Conservation (phyloP, 2,797 vertebrate species). For the Alauda arvensis region DNA sequence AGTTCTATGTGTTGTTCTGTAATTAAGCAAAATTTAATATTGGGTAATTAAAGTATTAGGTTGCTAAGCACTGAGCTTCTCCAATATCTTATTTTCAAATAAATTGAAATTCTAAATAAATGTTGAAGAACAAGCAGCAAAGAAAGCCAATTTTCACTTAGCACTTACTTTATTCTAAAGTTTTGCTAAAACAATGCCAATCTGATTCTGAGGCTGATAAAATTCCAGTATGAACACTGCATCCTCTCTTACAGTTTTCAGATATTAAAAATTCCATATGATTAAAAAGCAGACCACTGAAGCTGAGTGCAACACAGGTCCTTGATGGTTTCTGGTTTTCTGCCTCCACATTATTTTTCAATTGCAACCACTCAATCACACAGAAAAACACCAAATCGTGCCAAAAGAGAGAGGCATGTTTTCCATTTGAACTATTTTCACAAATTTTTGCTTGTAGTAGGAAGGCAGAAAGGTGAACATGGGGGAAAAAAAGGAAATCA, state of each 20-base stretch:
- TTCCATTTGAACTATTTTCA: not conserved
- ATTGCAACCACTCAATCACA: not conserved
- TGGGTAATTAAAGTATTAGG: constrained; percentile 6
- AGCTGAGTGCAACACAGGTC: not conserved
- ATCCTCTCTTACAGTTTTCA: not conserved
- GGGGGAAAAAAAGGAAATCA: not conserved
- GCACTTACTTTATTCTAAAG: not conserved
- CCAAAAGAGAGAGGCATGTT: not conserved
- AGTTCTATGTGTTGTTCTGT: not conserved
- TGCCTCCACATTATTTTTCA: not conserved
- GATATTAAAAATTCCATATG: not conserved
- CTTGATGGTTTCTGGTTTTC: not conserved
- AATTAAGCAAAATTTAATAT: not conserved
- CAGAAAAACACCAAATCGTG: not conserved
- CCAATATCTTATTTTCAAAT: not conserved
- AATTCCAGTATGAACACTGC: not conserved
- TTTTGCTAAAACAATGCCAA: not conserved
- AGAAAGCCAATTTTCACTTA: not conserved
- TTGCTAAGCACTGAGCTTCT: not conserved
- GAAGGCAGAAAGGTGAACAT: not conserved
- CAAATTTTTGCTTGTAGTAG: not conserved
- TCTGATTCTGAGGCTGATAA: not conserved
- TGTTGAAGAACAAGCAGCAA: not conserved
- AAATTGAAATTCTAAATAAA: not conserved
- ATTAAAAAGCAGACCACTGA: not conserved